Percentiles rank a stretch among this genome's conserved stretches.
Conservation (phyloP, 1,140 invertebrate species). For the Pogonomyrmex barbatus region DNA sequence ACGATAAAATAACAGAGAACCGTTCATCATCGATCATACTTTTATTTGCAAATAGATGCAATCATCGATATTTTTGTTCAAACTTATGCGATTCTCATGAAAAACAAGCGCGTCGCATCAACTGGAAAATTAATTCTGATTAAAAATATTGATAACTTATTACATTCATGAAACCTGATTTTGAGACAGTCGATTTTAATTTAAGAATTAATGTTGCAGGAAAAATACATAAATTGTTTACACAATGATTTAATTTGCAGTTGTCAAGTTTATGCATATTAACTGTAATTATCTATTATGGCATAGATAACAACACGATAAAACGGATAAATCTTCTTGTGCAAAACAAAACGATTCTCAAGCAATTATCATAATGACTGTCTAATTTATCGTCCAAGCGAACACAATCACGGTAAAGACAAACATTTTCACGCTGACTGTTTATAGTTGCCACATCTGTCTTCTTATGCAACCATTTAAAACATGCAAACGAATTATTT, state of each 20-base stretch:
- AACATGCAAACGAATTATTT: neutral
- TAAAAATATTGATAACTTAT: constrained; percentile 12
- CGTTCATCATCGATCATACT: neutral
- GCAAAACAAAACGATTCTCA: constrained; percentile 44
- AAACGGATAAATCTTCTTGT: constrained; percentile 42
- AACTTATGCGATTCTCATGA: neutral
- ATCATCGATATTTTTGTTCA: constrained; percentile 23
- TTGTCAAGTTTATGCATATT: constrained; percentile 6
- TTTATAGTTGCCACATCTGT: constrained; percentile 15
- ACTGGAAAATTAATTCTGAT: neutral
- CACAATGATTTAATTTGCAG: constrained; percentile 31
- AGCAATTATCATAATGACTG: constrained; percentile 35
- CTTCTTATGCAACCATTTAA: constrained; percentile 13
- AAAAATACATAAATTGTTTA: constrained; percentile 18
- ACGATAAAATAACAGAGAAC: constrained; percentile 26
- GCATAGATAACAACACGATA: neutral
- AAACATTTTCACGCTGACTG: constrained; percentile 27
- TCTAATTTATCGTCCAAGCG: constrained; percentile 27
- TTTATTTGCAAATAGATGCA: constrained; percentile 28
- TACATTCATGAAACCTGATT: neutral
- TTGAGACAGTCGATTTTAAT: neutral
- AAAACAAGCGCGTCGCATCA: neutral
- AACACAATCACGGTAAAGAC: neutral
- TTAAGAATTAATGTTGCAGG: neutral
- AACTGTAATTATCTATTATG: constrained; percentile 19